phyloP scores from a whole-genome alignment of 2,888 invertebrate genomes.

The Sericinus montela region DNA sequence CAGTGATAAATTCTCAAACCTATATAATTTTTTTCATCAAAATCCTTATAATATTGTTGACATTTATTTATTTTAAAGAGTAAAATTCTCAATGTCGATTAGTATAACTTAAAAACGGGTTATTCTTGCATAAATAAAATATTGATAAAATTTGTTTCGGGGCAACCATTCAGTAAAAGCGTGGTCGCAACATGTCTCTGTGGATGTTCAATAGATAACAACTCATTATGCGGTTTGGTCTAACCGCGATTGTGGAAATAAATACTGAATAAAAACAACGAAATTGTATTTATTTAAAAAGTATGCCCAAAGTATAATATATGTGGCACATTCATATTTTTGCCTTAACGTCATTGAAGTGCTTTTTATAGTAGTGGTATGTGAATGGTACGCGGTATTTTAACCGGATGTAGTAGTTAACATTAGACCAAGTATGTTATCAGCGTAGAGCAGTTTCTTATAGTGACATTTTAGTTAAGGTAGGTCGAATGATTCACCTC shows the following conservation, averaged over 20 bases:
- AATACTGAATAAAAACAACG: conserved; percentile 12
- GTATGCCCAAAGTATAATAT: no score
- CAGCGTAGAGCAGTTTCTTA: conserved; percentile 1
- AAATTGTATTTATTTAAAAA: no score
- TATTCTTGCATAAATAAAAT: conserved; percentile 20
- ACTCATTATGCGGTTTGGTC: conserved; percentile 6
- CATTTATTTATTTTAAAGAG: conserved; percentile 1
- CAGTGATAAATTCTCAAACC: not conserved
- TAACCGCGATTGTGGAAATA: conserved; percentile 8
- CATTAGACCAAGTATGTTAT: conserved; percentile 5
- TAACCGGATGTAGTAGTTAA: conserved; percentile 18
- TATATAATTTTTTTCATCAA: no score
- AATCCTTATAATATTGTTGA: not conserved
- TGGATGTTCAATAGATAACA: conserved; percentile 18
- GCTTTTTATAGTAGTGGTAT: conserved; percentile 4
- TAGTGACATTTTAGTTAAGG: conserved; percentile 5
- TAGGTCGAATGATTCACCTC: conserved; percentile 10
- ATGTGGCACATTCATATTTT: not conserved
- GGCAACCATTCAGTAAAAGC: conserved; percentile 27
- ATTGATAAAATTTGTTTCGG: conserved; percentile 24
- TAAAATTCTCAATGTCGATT: conserved; percentile 7
- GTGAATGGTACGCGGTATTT: conserved; percentile 7
- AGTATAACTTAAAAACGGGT: conserved; percentile 15
- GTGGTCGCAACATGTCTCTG: conserved; percentile 22
- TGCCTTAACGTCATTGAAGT: not conserved